phyloP scores from a whole-genome alignment of 1,140 invertebrate genomes.

The Elymnias hypermnestra region DNA sequence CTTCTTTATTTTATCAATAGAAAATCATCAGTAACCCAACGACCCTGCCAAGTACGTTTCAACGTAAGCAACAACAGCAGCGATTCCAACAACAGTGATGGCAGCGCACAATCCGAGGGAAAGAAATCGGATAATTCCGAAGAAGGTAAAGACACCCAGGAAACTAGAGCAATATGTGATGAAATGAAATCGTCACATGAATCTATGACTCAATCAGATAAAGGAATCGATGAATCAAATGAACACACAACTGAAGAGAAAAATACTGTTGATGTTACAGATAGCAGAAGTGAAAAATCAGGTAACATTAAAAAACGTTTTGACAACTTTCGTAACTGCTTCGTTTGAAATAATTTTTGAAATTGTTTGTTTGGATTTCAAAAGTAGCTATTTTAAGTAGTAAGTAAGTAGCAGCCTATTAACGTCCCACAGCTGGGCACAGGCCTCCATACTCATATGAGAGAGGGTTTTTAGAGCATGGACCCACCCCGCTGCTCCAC shows the following conservation, averaged over 20 bases:
- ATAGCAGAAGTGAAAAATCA: constrained; percentile 28
- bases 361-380: no score
- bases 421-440: no score
- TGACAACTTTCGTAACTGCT: neutral
- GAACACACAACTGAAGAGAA: neutral
- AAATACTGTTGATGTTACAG: constrained; percentile 22
- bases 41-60: constrained; percentile 42
- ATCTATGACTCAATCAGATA: neutral
- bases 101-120: constrained; percentile 33
- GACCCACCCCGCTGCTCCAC: no score
- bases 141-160: neutral
- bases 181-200: no score
- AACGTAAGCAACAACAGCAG: constrained; percentile 37
- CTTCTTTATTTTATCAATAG: constrained; percentile 13
- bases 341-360: no score
- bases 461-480: no score
- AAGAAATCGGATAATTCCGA: constrained; percentile 23
- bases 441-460: no score
- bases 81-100: constrained; percentile 53
- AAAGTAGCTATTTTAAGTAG: no score
- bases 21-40: constrained; percentile 29
- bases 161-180: neutral
- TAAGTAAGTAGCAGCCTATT: no score
- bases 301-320: constrained; percentile 18
- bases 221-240: neutral